These are phyloP conservation scores for Apamea epomidion DNA, from an alignment of 2,888 invertebrate genomes.

Conservation along the genomic window DNA sequence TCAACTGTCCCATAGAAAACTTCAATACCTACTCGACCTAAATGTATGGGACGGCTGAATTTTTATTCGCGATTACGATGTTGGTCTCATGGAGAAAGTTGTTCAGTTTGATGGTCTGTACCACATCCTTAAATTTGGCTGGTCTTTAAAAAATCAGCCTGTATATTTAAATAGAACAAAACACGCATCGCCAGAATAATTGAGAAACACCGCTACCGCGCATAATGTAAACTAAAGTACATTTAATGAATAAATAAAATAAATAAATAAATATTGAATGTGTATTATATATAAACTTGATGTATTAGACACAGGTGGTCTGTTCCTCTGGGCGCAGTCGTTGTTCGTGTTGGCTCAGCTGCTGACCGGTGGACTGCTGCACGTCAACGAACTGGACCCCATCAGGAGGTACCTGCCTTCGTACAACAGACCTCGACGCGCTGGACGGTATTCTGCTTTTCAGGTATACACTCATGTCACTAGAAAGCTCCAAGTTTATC, in stretches of 20 bases:
- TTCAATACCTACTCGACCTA: no score
- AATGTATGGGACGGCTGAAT: no score
- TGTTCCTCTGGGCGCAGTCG: constrained; percentile 99
- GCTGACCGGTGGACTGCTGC: constrained; percentile 96
- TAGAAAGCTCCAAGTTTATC: background rate
- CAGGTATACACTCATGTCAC: constrained; percentile 91
- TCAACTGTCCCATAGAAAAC: no score
- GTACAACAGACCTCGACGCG: constrained; percentile 97
- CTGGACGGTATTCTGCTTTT: constrained; percentile 98
- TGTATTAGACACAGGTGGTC: constrained; percentile 87
- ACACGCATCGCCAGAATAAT: background rate
- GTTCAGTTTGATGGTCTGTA: no score
- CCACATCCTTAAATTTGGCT: no score
- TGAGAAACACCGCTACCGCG: background rate
- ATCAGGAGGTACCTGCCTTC: constrained; percentile 98
- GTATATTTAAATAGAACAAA: background rate
- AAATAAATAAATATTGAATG: no score
- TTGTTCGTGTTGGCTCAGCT: constrained; percentile 98
- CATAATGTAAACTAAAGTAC: background rate
- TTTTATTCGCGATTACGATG: no score
- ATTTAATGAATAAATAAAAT: no score
- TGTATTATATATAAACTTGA: constrained; percentile 1
- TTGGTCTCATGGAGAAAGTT: no score
- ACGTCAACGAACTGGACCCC: constrained; percentile 98
- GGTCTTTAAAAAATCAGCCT: no score